Evolutionary conservation across 2,113 vertebrate species (phyloP).

Genomic region (Agelaius tricolor): DNA sequence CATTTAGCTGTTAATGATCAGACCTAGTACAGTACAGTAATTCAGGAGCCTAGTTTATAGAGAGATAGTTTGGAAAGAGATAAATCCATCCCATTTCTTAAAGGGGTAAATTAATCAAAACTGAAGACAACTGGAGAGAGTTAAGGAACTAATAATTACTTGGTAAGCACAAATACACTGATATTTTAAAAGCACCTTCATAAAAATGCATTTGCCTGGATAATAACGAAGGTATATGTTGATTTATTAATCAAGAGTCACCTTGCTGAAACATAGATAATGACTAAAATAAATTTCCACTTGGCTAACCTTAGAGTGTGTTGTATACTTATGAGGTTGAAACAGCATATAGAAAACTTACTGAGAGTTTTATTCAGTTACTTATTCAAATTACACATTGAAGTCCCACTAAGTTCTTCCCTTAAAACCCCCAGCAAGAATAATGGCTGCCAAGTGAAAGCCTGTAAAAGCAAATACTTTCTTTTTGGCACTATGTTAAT

Average conservation of each 20-base stretch:
- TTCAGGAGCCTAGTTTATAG: background rate
- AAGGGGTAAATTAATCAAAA: background rate
- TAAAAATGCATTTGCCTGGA: background rate
- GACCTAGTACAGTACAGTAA: background rate
- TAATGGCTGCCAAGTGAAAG: background rate
- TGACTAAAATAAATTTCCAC: background rate
- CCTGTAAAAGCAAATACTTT: background rate
- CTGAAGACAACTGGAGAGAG: background rate
- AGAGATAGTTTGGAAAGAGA: background rate
- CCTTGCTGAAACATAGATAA: background rate
- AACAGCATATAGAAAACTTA: background rate
- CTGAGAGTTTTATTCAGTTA: background rate
- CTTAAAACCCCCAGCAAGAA: background rate
- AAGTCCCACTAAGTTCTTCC: background rate
- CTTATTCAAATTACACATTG: background rate
- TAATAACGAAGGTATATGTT: background rate
- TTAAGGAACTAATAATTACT: background rate
- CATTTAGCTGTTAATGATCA: background rate
- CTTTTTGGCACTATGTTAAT: background rate
- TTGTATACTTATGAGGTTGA: background rate
- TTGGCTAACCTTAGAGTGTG: background rate
- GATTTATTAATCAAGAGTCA: constrained; percentile 27
- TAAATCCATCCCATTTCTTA: background rate
- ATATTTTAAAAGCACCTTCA: background rate
- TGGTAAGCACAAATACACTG: background rate